A percentile compares a stretch with the other conserved stretches of the same genome.
Conservation (phyloP, 2,797 vertebrate species). For the Balearica regulorum region DNA sequence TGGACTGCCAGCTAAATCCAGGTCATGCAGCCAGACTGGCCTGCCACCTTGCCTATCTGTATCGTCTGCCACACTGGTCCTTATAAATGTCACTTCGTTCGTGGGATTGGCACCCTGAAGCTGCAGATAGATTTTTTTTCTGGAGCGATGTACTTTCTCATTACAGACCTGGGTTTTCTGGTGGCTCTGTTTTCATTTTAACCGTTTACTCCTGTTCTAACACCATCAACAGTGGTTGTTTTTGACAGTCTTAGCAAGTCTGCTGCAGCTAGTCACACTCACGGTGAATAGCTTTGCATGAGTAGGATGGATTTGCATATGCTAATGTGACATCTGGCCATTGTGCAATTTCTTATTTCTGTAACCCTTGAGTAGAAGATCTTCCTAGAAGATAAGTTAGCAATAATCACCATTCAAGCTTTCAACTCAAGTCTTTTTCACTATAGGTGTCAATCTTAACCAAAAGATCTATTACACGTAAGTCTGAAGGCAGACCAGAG, state of each 20-base stretch:
- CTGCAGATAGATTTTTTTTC: fast-evolving
- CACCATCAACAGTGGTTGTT: slow-evolving; percentile 8
- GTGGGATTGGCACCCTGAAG: not conserved
- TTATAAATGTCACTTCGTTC: not conserved
- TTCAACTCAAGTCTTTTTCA: not conserved
- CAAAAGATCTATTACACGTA: not conserved
- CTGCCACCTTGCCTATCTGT: fast-evolving
- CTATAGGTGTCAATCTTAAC: slow-evolving; percentile 15
- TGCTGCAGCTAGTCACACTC: slow-evolving; percentile 48
- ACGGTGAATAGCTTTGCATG: slow-evolving; percentile 55
- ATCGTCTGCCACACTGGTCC: too few relatives aligned
- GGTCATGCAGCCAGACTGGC: not conserved
- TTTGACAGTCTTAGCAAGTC: slow-evolving; percentile 48
- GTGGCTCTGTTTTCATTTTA: not conserved
- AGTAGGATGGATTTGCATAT: slow-evolving; percentile 59
- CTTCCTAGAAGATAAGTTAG: slow-evolving; percentile 3
- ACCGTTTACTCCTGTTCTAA: not conserved
- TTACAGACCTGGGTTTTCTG: not conserved
- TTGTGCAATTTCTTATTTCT: slow-evolving; percentile 53
- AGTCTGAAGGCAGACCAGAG: not conserved
- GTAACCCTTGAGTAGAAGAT: slow-evolving; percentile 47
- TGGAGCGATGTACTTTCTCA: not conserved
- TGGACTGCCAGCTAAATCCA: not conserved
- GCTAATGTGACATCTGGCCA: slow-evolving; percentile 67
- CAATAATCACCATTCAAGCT: not conserved